These are phyloP conservation scores for Micropterix aruncella DNA, from an alignment of 2,888 invertebrate species.

Conservation along the genomic window DNA sequence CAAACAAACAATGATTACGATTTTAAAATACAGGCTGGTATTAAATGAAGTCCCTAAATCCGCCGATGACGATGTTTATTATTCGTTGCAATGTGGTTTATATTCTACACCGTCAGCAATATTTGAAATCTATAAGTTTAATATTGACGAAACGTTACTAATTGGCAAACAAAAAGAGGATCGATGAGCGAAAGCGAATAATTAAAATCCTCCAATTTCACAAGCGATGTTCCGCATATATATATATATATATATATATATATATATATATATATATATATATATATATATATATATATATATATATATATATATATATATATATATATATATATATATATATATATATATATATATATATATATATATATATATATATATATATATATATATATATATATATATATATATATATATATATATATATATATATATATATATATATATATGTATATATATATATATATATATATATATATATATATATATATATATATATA, in stretches of 20 bases:
- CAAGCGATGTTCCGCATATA: neutral
- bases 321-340: conserved; percentile 8
- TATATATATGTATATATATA: conserved; percentile 10
- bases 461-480: conserved; percentile 9
- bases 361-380: neutral
- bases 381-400: conserved; percentile 8
- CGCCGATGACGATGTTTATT: too few relatives aligned
- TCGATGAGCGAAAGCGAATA: too few relatives aligned
- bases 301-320: conserved; percentile 9
- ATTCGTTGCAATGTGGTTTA: too few relatives aligned
- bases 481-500: conserved; percentile 8
- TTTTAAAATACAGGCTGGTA: too few relatives aligned
- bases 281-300: conserved; percentile 8
- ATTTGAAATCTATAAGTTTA: too few relatives aligned
- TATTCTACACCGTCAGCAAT: too few relatives aligned
- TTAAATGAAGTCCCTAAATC: too few relatives aligned
- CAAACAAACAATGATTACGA: too few relatives aligned
- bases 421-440: conserved; percentile 11
- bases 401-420: conserved; percentile 12
- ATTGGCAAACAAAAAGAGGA: too few relatives aligned
- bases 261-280: conserved; percentile 7
- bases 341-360: conserved; percentile 1
- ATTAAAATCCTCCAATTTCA: too few relatives aligned
- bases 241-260: conserved; percentile 1
- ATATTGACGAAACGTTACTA: too few relatives aligned